Evolutionary conservation across 2,888 invertebrate genomes (phyloP).

Genomic region (Phytoseiulus persimilis): DNA sequence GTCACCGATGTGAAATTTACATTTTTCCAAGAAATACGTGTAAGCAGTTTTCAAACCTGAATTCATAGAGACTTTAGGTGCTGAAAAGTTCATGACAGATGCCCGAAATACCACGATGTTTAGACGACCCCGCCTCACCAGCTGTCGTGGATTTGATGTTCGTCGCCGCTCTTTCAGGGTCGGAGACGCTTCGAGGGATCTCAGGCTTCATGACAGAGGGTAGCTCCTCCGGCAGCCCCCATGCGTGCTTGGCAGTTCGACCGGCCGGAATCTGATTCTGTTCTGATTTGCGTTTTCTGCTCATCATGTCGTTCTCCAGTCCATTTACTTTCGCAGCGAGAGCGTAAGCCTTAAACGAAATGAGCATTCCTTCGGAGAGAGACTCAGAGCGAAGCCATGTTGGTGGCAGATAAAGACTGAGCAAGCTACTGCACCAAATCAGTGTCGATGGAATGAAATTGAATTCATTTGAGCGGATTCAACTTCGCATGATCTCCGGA

Average conservation of each 20-base stretch:
- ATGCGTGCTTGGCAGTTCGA: neutral
- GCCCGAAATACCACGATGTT: too few species aligned
- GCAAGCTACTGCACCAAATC: too few species aligned
- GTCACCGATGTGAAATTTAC: neutral
- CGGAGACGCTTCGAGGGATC: neutral
- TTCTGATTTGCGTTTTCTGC: neutral
- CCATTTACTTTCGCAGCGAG: constrained; percentile 9
- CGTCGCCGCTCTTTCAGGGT: neutral
- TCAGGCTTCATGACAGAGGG: neutral
- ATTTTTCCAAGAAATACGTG: constrained; percentile 14
- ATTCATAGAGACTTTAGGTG: neutral
- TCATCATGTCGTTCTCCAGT: neutral
- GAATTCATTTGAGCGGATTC: too few species aligned
- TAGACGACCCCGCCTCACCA: neutral
- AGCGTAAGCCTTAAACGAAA: neutral
- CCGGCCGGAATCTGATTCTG: neutral
- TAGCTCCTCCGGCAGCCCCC: neutral
- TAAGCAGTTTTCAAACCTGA: neutral
- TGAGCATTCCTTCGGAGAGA: too few species aligned
- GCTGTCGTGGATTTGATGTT: neutral
- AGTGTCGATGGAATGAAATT: too few species aligned
- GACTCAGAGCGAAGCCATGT: too few species aligned
- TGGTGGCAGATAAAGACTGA: too few species aligned
- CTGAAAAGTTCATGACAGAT: neutral
- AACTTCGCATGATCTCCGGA: too few species aligned